These are phyloP conservation scores for Drosophila melanogaster DNA, from an alignment of 1,140 invertebrate species.

Conservation along the genomic window Release_6_plus_ISO1_MT NT_037436.4:6508501-6509000, in stretches of 20 bases:
- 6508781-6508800: neutral
- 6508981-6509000: conserved; percentile 7
- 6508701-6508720: conserved; percentile 69
- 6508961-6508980: neutral
- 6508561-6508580: conserved; percentile 20
- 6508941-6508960: neutral
- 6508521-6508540: conserved; percentile 16
- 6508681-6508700: conserved; percentile 30
- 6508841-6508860: neutral
- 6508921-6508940: no score
- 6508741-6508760: conserved; percentile 23
- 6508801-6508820: conserved; percentile 16
- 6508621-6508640: conserved; percentile 32
- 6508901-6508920: no score
- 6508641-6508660: conserved; percentile 36
- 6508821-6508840: neutral
- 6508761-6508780: conserved; percentile 11
- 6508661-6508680: conserved; percentile 59
- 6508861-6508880: neutral
- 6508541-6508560: neutral
- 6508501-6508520: conserved; percentile 75
- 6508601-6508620: conserved; percentile 83
- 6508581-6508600: conserved; percentile 81
- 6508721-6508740: conserved; percentile 31
- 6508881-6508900: no score